A percentile compares a stretch with the other conserved stretches of the same genome.
Evolutionary conservation across 53 echinoderm and acorn worm species (phyloP).

Genomic region (Holothuria leucospilota): DNA sequence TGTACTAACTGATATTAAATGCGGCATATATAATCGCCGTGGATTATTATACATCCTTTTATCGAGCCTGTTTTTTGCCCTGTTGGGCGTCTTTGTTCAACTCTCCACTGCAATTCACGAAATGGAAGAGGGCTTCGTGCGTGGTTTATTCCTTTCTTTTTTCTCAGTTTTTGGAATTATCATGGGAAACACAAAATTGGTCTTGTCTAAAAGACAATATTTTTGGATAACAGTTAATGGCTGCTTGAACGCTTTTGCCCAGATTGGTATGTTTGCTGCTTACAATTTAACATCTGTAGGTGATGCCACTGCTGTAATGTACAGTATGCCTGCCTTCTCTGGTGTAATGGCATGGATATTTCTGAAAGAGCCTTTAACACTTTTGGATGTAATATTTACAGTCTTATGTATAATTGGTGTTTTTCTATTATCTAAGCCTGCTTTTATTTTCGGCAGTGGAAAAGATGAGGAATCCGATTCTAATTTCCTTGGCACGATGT

Average conservation of each 20-base stretch:
- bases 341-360: conserved; percentile 17
- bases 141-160: neutral
- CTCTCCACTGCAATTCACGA: neutral
- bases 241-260: neutral
- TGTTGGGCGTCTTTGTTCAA: neutral
- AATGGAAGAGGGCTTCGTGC: neutral
- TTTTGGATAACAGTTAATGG: neutral
- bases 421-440: neutral
- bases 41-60: neutral
- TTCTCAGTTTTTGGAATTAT: neutral
- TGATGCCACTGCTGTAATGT: conserved; percentile 1
- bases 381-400: neutral
- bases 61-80: neutral
- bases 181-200: neutral
- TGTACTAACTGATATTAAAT: no score
- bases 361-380: neutral
- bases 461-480: neutral
- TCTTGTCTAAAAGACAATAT: neutral
- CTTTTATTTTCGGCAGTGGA: neutral
- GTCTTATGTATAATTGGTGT: neutral
- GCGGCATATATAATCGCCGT: neutral
- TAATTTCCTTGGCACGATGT: neutral
- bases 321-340: neutral
- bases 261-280: neutral
- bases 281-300: neutral